Evolutionary conservation across 2,888 invertebrate species (phyloP).

Genomic region (Zonitis immaculata): DNA sequence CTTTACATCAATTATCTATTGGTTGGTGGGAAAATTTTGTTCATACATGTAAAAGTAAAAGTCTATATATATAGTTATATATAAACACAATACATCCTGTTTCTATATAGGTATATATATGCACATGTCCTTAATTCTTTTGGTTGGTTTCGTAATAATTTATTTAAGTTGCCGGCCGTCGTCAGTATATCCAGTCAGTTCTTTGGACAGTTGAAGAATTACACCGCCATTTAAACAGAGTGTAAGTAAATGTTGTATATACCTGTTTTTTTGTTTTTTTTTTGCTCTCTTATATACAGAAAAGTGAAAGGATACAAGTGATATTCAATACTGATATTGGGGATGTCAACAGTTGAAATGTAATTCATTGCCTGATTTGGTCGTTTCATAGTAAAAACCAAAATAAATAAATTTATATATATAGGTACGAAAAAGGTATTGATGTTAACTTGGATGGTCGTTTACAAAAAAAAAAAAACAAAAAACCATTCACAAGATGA

Average conservation of each 20-base stretch:
- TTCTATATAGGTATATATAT: conserved; percentile 6
- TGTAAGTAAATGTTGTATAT: too few relatives aligned
- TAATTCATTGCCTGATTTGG: conserved; percentile 1
- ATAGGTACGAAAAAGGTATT: too few relatives aligned
- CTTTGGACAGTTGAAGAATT: conserved; percentile 7
- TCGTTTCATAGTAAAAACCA: background rate
- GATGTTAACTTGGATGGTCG: too few relatives aligned
- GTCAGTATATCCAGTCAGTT: conserved; percentile 1
- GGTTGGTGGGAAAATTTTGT: too few relatives aligned
- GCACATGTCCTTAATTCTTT: too few relatives aligned
- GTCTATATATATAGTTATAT: too few relatives aligned
- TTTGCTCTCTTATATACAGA: too few relatives aligned
- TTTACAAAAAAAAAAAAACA: too few relatives aligned
- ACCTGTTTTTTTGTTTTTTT: too few relatives aligned
- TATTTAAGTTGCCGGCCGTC: conserved; percentile 1
- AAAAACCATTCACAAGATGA: too few relatives aligned
- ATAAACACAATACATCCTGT: conserved; percentile 6
- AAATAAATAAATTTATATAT: too few relatives aligned
- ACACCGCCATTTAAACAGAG: background rate
- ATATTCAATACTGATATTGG: conserved; percentile 2
- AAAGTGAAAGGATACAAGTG: conserved; percentile 7
- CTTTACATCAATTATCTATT: background rate
- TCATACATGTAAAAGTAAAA: too few relatives aligned
- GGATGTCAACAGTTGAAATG: background rate
- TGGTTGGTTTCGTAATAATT: conserved; percentile 7